A percentile compares a stretch with the other conserved stretches of the same genome.
Evolutionary conservation across 2,113 vertebrate genomes (phyloP).

Genomic region (Rhea pennata): DNA sequence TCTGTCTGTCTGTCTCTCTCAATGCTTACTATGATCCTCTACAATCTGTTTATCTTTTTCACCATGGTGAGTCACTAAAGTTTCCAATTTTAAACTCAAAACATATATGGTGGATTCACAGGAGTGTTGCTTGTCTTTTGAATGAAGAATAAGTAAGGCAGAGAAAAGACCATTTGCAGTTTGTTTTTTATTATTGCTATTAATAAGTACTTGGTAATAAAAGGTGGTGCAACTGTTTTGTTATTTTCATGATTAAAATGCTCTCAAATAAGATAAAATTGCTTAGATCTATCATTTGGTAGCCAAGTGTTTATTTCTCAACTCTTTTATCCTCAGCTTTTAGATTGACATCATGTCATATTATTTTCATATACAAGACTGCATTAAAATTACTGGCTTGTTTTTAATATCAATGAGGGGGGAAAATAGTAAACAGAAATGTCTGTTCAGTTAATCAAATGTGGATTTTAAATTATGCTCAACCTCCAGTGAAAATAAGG

Average conservation of each 20-base stretch:
- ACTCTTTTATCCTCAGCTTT: background rate
- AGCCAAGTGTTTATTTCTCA: background rate
- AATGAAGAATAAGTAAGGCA: background rate
- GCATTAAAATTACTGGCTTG: background rate
- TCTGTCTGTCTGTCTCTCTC: background rate
- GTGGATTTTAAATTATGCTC: background rate
- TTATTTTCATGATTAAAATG: background rate
- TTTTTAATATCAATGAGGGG: background rate
- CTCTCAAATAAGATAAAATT: background rate
- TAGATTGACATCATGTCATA: background rate
- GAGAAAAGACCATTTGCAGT: background rate
- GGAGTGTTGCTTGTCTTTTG: background rate
- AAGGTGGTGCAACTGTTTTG: background rate
- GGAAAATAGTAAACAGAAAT: background rate
- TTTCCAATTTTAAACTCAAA: background rate
- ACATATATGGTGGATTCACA: background rate
- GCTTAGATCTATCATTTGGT: background rate
- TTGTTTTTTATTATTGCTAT: background rate
- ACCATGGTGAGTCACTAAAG: background rate
- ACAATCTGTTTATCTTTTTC: background rate
- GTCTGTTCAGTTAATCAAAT: background rate
- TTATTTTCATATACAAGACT: background rate
- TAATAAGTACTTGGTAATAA: background rate
- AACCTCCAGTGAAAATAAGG: background rate
- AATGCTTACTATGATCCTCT: background rate